Evolutionary conservation across 2,888 invertebrate species (phyloP).

Genomic region (Lithophane ornitopus): DNA sequence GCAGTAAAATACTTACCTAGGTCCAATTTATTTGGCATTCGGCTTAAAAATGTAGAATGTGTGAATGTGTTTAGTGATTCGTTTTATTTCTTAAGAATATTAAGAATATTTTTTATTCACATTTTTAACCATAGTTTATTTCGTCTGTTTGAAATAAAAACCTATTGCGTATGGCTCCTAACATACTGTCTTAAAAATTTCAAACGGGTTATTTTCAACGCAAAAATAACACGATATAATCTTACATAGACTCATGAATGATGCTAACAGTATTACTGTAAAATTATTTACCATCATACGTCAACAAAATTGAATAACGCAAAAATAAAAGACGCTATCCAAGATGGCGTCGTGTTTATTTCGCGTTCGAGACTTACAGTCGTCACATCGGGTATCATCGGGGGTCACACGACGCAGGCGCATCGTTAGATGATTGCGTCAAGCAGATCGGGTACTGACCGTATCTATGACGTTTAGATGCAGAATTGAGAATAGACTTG

Average conservation of each 20-base stretch:
- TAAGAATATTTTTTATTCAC: background rate
- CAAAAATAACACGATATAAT: too few species aligned
- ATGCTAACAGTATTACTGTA: too few species aligned
- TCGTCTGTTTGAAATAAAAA: background rate
- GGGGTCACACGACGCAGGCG: conserved; percentile 39
- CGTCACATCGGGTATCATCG: conserved; percentile 33
- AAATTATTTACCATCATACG: too few species aligned
- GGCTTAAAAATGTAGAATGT: conserved; percentile 21
- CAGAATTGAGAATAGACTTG: conserved; percentile 2
- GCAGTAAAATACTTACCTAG: conserved; percentile 15
- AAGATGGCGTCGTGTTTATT: conserved; percentile 32
- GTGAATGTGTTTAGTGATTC: background rate
- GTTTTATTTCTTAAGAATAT: conserved; percentile 9
- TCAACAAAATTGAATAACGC: conserved; percentile 1
- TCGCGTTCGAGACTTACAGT: conserved; percentile 14
- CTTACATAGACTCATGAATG: too few species aligned
- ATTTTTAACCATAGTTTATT: background rate
- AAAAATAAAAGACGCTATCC: conserved; percentile 14
- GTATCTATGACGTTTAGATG: background rate
- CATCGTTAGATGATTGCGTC: conserved; percentile 43
- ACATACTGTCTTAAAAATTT: background rate
- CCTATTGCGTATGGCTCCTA: background rate
- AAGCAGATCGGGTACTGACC: conserved; percentile 44
- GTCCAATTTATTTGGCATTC: conserved; percentile 23
- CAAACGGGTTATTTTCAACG: too few species aligned